These are phyloP conservation scores for Phocoena sinus DNA, from an alignment of 2,113 vertebrate genomes.

Conservation along the genomic window DNA sequence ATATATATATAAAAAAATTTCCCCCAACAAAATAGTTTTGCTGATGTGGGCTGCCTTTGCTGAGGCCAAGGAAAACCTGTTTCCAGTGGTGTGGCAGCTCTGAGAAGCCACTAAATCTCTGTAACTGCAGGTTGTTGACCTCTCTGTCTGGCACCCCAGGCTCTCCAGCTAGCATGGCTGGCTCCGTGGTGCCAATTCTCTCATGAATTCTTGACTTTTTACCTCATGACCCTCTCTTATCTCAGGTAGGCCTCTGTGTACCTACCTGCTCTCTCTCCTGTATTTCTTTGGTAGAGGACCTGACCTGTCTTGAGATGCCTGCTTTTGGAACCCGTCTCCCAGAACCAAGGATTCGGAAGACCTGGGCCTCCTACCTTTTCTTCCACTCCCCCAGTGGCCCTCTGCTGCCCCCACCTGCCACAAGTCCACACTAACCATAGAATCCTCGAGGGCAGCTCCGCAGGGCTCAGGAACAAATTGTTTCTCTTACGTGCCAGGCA, in stretches of 20 bases:
- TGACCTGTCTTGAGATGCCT: not conserved
- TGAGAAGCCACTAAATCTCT: not conserved
- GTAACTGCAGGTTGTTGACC: not conserved
- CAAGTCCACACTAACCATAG: not conserved
- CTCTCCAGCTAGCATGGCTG: not conserved
- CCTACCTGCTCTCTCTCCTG: not conserved
- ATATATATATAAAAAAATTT: not conserved
- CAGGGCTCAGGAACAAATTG: not conserved
- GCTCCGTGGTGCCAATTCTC: not conserved
- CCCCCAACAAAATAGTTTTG: not conserved
- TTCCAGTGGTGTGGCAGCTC: not conserved
- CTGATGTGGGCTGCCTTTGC: not conserved
- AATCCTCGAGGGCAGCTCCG: not conserved
- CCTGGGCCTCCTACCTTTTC: not conserved
- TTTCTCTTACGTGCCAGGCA: not conserved
- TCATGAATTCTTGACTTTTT: not conserved
- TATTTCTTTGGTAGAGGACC: not conserved
- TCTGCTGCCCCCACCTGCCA: slow-evolving; percentile 63
- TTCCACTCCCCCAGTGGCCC: not conserved
- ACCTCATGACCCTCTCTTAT: not conserved
- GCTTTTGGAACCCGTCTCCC: not conserved
- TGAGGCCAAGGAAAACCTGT: not conserved
- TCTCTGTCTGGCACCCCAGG: not conserved
- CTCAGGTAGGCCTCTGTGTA: not conserved
- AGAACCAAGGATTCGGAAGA: not conserved